Conservation (phyloP, 2,113 vertebrate species). For the Peromyscus leucopus region DNA sequence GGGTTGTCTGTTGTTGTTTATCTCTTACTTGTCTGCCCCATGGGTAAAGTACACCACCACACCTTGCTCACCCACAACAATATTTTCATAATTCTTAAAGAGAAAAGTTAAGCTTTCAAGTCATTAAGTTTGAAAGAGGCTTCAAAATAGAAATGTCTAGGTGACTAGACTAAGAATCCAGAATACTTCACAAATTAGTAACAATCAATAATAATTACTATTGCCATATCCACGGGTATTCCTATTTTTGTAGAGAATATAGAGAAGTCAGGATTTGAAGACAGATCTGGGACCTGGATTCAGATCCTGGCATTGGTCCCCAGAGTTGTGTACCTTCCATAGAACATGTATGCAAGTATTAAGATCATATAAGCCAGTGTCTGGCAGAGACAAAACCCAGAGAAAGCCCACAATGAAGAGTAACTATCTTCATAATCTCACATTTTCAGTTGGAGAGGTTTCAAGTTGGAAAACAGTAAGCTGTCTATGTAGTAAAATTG, state of each 20-base stretch:
- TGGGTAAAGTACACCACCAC: not conserved
- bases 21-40: not conserved
- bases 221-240: not conserved
- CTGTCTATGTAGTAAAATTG: not conserved
- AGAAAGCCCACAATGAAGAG: not conserved
- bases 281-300: not conserved
- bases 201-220: not conserved
- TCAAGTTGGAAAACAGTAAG: not conserved
- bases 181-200: not conserved
- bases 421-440: not conserved
- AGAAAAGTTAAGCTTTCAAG: not conserved
- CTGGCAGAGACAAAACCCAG: not conserved
- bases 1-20: not conserved
- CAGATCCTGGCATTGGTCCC: not conserved
- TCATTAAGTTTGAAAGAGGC: not conserved
- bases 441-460: slow-evolving; percentile 47
- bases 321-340: not conserved
- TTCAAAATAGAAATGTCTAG: not conserved
- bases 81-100: not conserved
- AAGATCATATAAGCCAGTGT: not conserved
- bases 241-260: not conserved
- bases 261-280: not conserved
- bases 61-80: not conserved
- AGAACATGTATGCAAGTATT: not conserved
- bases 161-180: not conserved